Percentiles rank a stretch among this genome's conserved stretches.
Evolutionary conservation across 2,113 vertebrate species (phyloP).

Genomic region (Oenanthe melanoleuca): DNA sequence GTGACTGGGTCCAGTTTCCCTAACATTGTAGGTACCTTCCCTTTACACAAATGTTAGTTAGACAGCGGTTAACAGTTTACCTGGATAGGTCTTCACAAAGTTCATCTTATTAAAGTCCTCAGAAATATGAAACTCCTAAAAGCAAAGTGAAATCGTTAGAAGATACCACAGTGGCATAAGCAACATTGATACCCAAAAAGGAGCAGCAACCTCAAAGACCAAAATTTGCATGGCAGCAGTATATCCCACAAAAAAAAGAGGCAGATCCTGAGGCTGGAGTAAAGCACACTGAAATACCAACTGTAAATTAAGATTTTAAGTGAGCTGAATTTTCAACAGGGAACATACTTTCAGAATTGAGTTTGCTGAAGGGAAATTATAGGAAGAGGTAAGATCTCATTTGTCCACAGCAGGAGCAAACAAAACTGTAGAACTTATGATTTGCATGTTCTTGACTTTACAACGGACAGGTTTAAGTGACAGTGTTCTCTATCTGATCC

Average conservation of each 20-base stretch:
- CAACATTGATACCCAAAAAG: background rate
- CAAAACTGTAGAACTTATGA: background rate
- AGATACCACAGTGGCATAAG: background rate
- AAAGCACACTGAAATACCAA: background rate
- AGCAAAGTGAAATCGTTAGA: background rate
- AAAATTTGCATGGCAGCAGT: background rate
- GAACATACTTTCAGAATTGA: background rate
- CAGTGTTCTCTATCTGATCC: background rate
- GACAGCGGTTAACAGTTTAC: conserved; percentile 70
- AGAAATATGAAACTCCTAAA: conserved; percentile 94
- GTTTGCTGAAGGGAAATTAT: background rate
- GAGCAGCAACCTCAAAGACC: background rate
- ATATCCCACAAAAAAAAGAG: background rate
- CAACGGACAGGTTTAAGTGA: background rate
- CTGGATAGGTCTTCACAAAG: conserved; percentile 97
- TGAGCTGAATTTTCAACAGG: background rate
- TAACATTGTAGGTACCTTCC: background rate
- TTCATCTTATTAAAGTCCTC: conserved; percentile 99
- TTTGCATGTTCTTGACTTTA: background rate
- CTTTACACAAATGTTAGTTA: background rate
- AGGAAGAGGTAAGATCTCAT: background rate
- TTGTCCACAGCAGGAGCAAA: background rate
- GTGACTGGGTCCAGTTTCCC: background rate
- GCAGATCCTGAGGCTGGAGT: background rate
- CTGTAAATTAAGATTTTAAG: background rate